A percentile compares a stretch with the other conserved stretches of the same genome.
These are phyloP conservation scores for Cheilinus undulatus DNA, from an alignment of 2,113 vertebrate genomes.

Conservation along the genomic window DNA sequence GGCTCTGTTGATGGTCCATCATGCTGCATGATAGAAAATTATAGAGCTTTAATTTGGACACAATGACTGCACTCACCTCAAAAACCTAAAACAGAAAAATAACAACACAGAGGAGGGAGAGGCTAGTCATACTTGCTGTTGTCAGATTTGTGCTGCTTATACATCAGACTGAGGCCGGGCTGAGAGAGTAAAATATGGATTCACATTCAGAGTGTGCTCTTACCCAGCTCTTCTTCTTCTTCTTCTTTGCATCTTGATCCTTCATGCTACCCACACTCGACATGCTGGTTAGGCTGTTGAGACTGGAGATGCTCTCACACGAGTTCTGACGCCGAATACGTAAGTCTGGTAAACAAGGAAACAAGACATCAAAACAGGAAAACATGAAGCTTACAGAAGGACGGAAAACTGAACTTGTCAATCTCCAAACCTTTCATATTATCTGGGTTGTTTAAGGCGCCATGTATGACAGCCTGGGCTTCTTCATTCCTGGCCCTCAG, in stretches of 20 bases:
- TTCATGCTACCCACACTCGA: slow-evolving; percentile 94
- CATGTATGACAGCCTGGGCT: slow-evolving; percentile 95
- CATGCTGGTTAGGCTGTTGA: slow-evolving; percentile 96
- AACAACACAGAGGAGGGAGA: slow-evolving; percentile 66
- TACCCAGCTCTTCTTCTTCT: slow-evolving; percentile 98
- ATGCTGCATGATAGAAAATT: slow-evolving; percentile 43
- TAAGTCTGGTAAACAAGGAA: slow-evolving; percentile 81
- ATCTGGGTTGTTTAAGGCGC: slow-evolving; percentile 89
- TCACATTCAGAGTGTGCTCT: slow-evolving; percentile 38
- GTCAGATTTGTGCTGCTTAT: slow-evolving; percentile 8
- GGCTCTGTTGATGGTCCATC: slow-evolving; percentile 25
- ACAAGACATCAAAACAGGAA: neutral
- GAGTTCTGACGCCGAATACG: slow-evolving; percentile 95
- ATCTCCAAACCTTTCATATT: slow-evolving; percentile 85
- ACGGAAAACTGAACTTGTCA: neutral
- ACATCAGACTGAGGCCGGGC: slow-evolving; percentile 19
- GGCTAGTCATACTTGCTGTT: slow-evolving; percentile 39
- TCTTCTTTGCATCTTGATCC: slow-evolving; percentile 94
- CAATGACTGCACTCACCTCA: slow-evolving; percentile 61
- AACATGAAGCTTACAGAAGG: neutral
- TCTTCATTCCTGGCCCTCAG: slow-evolving; percentile 92
- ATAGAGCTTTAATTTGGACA: slow-evolving; percentile 18
- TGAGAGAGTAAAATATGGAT: neutral
- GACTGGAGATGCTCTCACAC: slow-evolving; percentile 95
- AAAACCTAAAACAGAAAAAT: slow-evolving; percentile 63